Evolutionary conservation across 2,113 vertebrate species (phyloP).

Genomic region (Motacilla tschutschensis): DNA sequence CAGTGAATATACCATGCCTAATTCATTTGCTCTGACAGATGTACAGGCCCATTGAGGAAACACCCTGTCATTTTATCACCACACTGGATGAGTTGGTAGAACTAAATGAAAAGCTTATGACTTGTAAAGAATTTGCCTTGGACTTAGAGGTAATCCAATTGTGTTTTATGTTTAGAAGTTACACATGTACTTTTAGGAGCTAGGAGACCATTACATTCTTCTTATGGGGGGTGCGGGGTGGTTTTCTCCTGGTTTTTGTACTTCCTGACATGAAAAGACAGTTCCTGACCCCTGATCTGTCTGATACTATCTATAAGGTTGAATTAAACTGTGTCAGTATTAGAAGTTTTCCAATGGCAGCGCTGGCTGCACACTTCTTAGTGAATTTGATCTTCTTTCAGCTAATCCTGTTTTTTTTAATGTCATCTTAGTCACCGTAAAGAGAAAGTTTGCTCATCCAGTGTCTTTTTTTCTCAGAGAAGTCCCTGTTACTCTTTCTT

Average conservation of each 20-base stretch:
- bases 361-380: not conserved
- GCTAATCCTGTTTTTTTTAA: not conserved
- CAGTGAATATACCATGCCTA: not conserved
- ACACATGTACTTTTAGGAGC: not conserved
- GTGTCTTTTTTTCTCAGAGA: not conserved
- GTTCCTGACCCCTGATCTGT: not conserved
- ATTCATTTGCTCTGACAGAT: slow-evolving; percentile 72
- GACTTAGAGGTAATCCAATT: slow-evolving; percentile 87
- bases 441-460: not conserved
- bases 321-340: not conserved
- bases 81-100: slow-evolving; percentile 85
- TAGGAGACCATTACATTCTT: not conserved
- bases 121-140: slow-evolving; percentile 87
- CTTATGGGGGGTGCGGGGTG: too few relatives aligned
- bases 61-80: slow-evolving; percentile 80
- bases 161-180: not conserved
- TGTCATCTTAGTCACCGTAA: not conserved
- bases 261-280: not conserved
- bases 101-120: slow-evolving; percentile 87
- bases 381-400: not conserved
- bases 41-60: slow-evolving; percentile 79
- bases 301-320: not conserved
- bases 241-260: not conserved
- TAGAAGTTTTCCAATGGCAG: not conserved
- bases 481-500: not conserved